Evolutionary conservation across 2,113 vertebrate genomes (phyloP).

Genomic region (Nycticebus coucang): DNA sequence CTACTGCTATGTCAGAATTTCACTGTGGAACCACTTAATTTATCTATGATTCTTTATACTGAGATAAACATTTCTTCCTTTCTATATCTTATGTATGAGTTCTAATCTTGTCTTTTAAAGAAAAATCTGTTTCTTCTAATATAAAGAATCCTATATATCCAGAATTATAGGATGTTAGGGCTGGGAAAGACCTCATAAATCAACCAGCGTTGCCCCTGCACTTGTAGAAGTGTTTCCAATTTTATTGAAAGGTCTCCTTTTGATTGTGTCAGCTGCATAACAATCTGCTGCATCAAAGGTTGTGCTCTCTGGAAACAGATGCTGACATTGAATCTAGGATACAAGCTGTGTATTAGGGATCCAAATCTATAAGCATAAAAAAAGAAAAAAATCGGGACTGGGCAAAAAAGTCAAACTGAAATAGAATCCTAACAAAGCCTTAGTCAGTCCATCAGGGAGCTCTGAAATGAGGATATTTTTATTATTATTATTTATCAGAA

Average conservation of each 20-base stretch:
- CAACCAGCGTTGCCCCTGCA: neutral
- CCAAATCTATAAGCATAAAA: neutral
- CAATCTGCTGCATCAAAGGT: neutral
- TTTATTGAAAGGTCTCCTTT: neutral
- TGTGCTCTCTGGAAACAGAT: neutral
- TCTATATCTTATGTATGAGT: neutral
- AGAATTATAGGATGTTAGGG: neutral
- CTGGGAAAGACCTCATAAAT: neutral
- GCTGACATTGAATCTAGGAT: neutral
- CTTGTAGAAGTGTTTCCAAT: neutral
- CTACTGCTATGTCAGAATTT: neutral
- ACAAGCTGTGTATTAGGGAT: neutral
- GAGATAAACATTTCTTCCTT: constrained; percentile 10
- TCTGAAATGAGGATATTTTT: neutral
- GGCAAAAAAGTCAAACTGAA: neutral
- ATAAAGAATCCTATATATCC: neutral
- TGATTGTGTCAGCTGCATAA: too few relatives aligned
- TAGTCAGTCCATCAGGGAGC: neutral
- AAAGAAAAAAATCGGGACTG: neutral
- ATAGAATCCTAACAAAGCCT: neutral
- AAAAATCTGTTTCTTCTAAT: neutral
- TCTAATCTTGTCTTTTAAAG: constrained; percentile 6
- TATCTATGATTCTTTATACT: neutral
- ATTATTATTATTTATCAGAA: neutral
- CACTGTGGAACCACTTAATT: neutral